A percentile compares a stretch with the other conserved stretches of the same genome.
These are phyloP conservation scores for Dipodomys spectabilis DNA, from an alignment of 2,113 vertebrate genomes.

Conservation along the genomic window DNA sequence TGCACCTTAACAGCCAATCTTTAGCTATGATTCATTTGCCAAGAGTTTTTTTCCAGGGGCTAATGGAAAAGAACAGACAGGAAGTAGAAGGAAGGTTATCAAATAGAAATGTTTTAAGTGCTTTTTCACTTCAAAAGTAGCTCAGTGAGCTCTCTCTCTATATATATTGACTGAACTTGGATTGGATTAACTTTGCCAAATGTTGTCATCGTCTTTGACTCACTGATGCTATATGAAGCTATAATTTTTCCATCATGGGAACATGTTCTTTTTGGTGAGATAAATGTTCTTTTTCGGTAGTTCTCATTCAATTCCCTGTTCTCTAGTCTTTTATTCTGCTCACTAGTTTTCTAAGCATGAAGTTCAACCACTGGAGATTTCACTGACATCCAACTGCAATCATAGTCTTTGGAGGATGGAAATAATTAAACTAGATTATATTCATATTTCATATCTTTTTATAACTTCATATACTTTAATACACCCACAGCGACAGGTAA, in stretches of 20 bases:
- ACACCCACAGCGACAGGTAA: conserved; percentile 83
- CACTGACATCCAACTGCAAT: conserved; percentile 79
- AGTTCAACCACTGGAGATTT: conserved; percentile 78
- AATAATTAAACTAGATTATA: conserved; percentile 83
- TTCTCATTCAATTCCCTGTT: conserved; percentile 45
- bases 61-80: conserved; percentile 51
- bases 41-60: conserved; percentile 1
- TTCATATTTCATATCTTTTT: conserved; percentile 83
- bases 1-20: not conserved
- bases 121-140: conserved; percentile 57
- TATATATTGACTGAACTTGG: conserved; percentile 46
- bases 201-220: conserved; percentile 69
- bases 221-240: conserved; percentile 55
- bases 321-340: conserved; percentile 64
- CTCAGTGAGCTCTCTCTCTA: conserved; percentile 41
- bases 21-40: conserved; percentile 4
- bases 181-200: conserved; percentile 70
- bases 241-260: conserved; percentile 51
- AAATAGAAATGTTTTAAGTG: conserved; percentile 63
- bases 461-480: conserved; percentile 83
- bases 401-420: conserved; percentile 77
- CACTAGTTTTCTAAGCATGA: conserved; percentile 70
- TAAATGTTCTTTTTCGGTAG: conserved; percentile 74
- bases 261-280: conserved; percentile 62
- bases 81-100: conserved; percentile 53